phyloP scores from a whole-genome alignment of 2,888 invertebrate genomes.

The Physocephala rufipes region DNA sequence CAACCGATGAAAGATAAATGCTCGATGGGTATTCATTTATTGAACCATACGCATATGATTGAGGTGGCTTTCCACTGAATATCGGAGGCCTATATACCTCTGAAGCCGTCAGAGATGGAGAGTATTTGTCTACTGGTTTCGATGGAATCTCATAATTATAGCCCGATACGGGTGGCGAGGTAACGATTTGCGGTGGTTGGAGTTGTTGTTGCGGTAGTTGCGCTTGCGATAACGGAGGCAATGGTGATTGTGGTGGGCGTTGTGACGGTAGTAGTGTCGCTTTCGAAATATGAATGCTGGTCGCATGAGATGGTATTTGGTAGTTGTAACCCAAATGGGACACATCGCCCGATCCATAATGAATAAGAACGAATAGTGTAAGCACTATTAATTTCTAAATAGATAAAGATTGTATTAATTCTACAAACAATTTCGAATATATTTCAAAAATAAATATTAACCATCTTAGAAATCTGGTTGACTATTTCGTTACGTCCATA shows the following conservation, averaged over 20 bases:
- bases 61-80: neutral
- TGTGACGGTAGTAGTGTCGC: slow-evolving; percentile 12
- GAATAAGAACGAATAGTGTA: slow-evolving; percentile 24
- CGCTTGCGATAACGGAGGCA: too few species aligned
- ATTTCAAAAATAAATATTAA: neutral
- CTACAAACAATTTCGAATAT: neutral
- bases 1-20: neutral
- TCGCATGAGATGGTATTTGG: slow-evolving; percentile 21
- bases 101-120: neutral
- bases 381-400: slow-evolving; percentile 38
- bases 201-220: slow-evolving; percentile 18
- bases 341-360: slow-evolving; percentile 37
- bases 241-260: too few species aligned
- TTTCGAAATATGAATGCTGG: neutral
- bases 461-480: slow-evolving; percentile 21
- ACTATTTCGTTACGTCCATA: neutral
- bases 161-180: neutral
- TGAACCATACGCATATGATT: neutral
- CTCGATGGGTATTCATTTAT: neutral
- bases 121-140: neutral
- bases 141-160: neutral
- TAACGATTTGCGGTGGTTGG: neutral
- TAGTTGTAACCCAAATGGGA: slow-evolving; percentile 44
- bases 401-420: neutral
- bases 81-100: neutral